Evolutionary conservation across 2,113 vertebrate species (phyloP).

Genomic region (Dicrurus megarhynchus): DNA sequence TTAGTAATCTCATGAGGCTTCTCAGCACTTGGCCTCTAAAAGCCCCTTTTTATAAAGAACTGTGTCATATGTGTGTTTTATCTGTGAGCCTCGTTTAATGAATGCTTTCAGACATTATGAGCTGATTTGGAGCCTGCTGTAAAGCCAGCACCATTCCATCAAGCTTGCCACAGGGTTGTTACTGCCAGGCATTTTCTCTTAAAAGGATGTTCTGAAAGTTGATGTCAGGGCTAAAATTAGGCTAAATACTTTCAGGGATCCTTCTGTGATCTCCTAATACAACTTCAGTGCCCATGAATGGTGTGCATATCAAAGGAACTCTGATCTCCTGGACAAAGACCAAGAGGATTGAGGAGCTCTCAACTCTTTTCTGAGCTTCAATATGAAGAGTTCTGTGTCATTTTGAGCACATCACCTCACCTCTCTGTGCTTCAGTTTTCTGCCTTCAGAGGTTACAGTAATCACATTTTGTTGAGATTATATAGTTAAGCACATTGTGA

Average conservation of each 20-base stretch:
- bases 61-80: neutral
- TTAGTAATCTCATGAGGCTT: neutral
- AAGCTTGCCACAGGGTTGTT: neutral
- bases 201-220: neutral
- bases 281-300: neutral
- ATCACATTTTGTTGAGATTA: neutral
- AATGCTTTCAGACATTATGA: neutral
- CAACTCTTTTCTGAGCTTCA: neutral
- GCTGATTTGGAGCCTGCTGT: neutral
- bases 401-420: neutral
- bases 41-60: neutral
- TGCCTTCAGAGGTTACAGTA: neutral
- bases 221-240: neutral
- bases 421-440: neutral
- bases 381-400: neutral
- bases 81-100: neutral
- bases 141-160: neutral
- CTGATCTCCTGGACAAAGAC: neutral
- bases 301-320: neutral
- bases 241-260: neutral
- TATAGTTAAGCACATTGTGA: neutral
- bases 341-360: neutral
- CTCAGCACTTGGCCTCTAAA: neutral
- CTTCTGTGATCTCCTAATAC: neutral
- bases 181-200: neutral